Evolutionary conservation across 2,113 vertebrate species (phyloP), one percentile per base, ranked within the genome.

Genomic region (Okapia johnstoni): DNA sequence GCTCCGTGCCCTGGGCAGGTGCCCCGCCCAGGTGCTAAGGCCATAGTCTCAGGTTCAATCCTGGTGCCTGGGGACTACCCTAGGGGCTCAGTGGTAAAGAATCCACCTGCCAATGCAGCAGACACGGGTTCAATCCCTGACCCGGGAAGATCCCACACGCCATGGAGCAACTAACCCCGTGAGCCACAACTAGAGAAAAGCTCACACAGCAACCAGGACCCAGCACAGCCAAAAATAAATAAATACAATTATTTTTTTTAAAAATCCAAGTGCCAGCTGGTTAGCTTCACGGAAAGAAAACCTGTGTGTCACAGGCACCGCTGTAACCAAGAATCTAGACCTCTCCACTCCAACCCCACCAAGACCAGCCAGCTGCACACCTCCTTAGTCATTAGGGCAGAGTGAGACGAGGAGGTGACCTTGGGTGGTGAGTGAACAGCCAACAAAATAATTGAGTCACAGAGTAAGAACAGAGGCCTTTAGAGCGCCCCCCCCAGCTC

Each of bases 401-500:
- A 36, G 28, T 17, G 13, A 23, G 50, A n/a, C 9, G 2, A 11
- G 58, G 50, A 14, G 76, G 15, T 10, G 58, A 28, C 40, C n/a
- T 3, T 0, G 36, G 43, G 50, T n/a, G 33, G 43, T 7, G 52
- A 77, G 2, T 1, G 25, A 87, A 92, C 26, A 92, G 21, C 46
- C 33, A 21, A 8, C 13, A 54, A 88, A 54, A 79, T 33, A 43
- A 33, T 25, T 11, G 58, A 76, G 6, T 57, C 63, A 70, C 61
- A 23, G 58, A 14, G 58, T 2, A 7, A n/a, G n/a, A 9, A 16
- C 5, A 0, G 1, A 46, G 33, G 23, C 84, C n/a, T 21, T 19
- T 2, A 28, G 9, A 9, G 11, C 26, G 2, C 19, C 46, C 63
- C 2, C 2, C 9, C 48, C 30, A 12, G 30, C 57, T n/a, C 43